phyloP scores from a whole-genome alignment of 2,797 vertebrate genomes.

The Mormyrus hasselquistii region DNA sequence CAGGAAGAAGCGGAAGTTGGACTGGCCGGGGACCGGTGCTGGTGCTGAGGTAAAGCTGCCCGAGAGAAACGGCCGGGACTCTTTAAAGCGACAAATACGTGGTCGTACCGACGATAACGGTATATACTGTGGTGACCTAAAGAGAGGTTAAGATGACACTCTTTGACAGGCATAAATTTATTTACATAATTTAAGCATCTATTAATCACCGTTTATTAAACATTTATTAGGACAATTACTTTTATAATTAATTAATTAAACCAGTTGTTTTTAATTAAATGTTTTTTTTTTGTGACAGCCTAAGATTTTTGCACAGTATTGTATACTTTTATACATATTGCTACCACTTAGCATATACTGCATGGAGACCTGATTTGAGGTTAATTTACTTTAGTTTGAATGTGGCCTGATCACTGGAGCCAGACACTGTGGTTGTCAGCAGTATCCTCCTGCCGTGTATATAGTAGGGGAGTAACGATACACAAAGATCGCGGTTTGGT shows the following conservation, averaged over 20 bases:
- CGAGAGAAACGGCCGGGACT: background rate
- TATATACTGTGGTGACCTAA: background rate
- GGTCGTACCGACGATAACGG: background rate
- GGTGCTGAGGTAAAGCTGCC: conserved; percentile 73
- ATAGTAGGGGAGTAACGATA: no score
- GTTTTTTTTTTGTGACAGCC: background rate
- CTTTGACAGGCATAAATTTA: background rate
- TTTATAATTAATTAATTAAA: background rate
- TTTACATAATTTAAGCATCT: background rate
- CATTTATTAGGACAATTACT: background rate
- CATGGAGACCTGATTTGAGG: background rate
- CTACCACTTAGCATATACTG: background rate
- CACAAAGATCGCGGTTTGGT: no score
- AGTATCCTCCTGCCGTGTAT: background rate
- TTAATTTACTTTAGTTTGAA: background rate
- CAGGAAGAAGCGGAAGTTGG: conserved; percentile 87
- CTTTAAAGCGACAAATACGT: background rate
- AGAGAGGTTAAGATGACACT: background rate
- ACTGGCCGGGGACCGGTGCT: conserved; percentile 72
- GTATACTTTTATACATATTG: background rate
- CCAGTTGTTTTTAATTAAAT: background rate
- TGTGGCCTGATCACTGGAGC: background rate
- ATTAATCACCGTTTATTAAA: background rate
- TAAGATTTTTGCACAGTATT: background rate
- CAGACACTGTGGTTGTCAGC: background rate